Percentiles rank a stretch among this genome's conserved stretches.
Conservation (phyloP, 2,888 invertebrate species). For the Noctua janthe region DNA sequence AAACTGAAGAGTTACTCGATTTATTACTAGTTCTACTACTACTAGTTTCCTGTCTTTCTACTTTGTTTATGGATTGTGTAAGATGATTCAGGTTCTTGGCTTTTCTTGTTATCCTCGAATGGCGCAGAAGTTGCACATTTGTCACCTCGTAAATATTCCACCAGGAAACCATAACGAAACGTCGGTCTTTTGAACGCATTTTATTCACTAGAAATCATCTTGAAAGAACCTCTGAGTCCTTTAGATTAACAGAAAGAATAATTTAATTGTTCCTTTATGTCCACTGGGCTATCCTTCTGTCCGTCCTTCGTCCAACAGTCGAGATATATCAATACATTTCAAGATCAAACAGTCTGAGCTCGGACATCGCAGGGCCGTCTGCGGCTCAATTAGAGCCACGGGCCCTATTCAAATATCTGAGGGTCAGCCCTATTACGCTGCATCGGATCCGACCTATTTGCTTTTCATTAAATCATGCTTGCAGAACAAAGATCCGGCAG, state of each 20-base stretch:
- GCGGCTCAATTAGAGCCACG: slow-evolving; percentile 61
- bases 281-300: neutral
- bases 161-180: neutral
- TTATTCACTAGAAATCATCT: neutral
- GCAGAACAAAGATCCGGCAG: slow-evolving; percentile 49
- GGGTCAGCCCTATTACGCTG: slow-evolving; percentile 65
- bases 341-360: slow-evolving; percentile 56
- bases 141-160: neutral
- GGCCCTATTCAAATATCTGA: slow-evolving; percentile 64
- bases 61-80: neutral
- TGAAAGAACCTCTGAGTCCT: neutral
- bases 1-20: neutral
- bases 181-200: too few species aligned
- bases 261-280: neutral
- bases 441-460: slow-evolving; percentile 68
- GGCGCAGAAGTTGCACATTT: neutral
- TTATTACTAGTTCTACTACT: neutral
- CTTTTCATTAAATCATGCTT: slow-evolving; percentile 72
- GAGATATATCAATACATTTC: slow-evolving; percentile 47
- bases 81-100: neutral
- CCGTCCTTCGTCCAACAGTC: neutral
- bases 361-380: slow-evolving; percentile 20
- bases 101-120: neutral
- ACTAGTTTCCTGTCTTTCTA: neutral
- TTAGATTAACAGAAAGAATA: neutral